Conservation (phyloP, 2,113 vertebrate species). For the Campylorhamphus procurvoides region DNA sequence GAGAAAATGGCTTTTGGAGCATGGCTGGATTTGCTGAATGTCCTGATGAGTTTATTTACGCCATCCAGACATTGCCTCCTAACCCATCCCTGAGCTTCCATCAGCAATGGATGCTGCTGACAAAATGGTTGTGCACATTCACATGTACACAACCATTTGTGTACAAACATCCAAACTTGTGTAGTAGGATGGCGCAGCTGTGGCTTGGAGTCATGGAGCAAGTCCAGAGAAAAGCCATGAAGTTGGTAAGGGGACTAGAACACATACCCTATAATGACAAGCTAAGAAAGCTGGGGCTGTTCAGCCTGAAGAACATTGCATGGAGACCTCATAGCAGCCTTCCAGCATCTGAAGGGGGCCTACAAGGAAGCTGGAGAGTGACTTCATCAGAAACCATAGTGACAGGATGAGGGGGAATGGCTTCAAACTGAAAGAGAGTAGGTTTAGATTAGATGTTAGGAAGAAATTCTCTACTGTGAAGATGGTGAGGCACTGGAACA, state of each 20-base stretch:
- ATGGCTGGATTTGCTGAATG: background rate
- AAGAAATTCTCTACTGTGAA: background rate
- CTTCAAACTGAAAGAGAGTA: background rate
- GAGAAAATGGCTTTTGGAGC: background rate
- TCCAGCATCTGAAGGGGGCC: background rate
- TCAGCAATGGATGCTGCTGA: background rate
- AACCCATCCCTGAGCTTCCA: background rate
- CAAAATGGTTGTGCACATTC: background rate
- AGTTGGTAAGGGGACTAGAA: background rate
- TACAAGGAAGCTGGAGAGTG: rapidly evolving
- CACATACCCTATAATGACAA: background rate
- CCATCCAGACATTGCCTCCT: background rate
- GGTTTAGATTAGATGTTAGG: background rate
- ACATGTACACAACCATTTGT: too few species aligned
- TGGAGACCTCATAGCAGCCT: background rate
- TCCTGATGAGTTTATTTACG: background rate
- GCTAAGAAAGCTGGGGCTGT: background rate
- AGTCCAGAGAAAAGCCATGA: background rate
- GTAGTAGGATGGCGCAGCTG: background rate
- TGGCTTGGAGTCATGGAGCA: background rate
- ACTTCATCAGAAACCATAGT: background rate
- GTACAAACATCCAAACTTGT: too few species aligned
- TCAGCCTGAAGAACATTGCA: background rate
- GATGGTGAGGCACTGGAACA: background rate
- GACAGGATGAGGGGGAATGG: background rate